Conservation (phyloP, 2,113 vertebrate genomes). For the Pterophyllum scalare region DNA sequence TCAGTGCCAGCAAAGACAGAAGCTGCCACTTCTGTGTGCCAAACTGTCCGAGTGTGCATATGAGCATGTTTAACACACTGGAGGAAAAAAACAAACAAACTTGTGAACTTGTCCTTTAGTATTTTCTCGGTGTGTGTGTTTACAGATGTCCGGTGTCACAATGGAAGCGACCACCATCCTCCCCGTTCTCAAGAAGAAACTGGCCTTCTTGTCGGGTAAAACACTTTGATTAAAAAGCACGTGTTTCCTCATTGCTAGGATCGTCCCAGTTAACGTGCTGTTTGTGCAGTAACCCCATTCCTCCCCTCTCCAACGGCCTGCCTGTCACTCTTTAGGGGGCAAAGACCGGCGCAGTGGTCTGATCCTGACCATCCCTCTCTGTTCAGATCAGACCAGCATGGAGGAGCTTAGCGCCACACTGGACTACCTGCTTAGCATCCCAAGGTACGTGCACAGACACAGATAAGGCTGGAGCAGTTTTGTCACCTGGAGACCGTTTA, state of each 20-base stretch:
- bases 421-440: constrained; percentile 97
- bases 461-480: neutral
- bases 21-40: no score
- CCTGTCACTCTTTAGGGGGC: constrained; percentile 82
- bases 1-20: no score
- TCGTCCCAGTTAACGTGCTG: neutral
- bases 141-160: constrained; percentile 64
- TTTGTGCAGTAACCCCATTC: neutral
- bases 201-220: constrained; percentile 97
- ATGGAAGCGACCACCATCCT: constrained; percentile 95
- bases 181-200: constrained; percentile 94
- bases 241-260: neutral
- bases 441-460: constrained; percentile 83
- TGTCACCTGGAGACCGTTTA: neutral
- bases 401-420: constrained; percentile 96
- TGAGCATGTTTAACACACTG: neutral
- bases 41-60: neutral
- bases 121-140: neutral
- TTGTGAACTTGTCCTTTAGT: neutral
- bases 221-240: neutral
- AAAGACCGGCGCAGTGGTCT: constrained; percentile 98
- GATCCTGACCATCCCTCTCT: constrained; percentile 97
- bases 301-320: neutral
- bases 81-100: neutral
- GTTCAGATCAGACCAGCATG: constrained; percentile 98